These are phyloP conservation scores for Sebastes umbrosus DNA, from an alignment of 2,797 vertebrate species.

Conservation along the genomic window DNA sequence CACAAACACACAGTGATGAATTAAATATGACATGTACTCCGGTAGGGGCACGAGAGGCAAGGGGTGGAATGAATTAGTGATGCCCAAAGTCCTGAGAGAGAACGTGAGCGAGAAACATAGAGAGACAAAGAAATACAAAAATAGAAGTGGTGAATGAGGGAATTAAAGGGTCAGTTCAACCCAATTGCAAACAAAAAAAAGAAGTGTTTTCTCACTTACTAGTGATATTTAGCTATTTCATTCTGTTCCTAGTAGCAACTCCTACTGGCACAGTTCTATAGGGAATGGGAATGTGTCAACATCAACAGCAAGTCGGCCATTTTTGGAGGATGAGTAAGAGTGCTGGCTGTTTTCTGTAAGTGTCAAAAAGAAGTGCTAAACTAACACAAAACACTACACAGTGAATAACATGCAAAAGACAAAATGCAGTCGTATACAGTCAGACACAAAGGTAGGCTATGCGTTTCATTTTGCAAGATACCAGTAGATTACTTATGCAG, in stretches of 20 bases:
- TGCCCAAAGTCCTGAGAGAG: conserved; percentile 3
- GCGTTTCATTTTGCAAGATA: neutral
- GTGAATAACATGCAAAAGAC: neutral
- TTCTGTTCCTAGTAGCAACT: neutral
- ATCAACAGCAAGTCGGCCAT: neutral
- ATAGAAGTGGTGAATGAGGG: neutral
- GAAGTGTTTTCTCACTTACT: neutral
- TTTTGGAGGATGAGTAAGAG: neutral
- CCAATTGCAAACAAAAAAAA: neutral
- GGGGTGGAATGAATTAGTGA: conserved; percentile 27
- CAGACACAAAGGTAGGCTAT: neutral
- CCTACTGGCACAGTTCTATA: neutral
- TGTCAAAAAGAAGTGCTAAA: neutral
- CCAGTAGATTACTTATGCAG: neutral
- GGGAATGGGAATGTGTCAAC: neutral
- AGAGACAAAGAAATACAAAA: neutral
- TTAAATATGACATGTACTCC: conserved; percentile 35
- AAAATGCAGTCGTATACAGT: rapidly evolving
- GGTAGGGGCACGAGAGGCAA: neutral
- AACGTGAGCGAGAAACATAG: neutral
- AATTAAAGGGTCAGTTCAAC: neutral
- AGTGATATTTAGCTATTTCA: neutral
- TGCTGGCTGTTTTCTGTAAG: neutral
- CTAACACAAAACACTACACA: neutral
- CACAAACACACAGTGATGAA: conserved; percentile 33